A percentile compares a stretch with the other conserved stretches of the same genome.
phyloP scores from a whole-genome alignment of 2,797 vertebrate species.

The Limosa lapponica region DNA sequence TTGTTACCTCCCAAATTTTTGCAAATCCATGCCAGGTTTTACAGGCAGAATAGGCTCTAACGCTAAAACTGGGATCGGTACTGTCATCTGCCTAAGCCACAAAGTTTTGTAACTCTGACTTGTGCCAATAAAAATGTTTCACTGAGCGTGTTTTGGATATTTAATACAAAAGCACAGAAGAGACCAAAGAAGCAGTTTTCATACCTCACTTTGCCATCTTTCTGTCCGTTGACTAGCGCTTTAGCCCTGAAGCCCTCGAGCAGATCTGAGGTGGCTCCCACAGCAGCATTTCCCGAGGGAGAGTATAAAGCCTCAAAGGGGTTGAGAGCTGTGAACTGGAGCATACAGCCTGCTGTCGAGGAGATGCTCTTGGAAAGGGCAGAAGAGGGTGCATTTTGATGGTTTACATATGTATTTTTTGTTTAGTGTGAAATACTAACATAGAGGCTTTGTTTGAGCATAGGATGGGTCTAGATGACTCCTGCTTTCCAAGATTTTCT shows the following conservation, averaged over 20 bases:
- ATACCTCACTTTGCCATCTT: neutral
- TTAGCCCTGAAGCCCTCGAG: neutral
- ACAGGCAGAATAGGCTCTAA: neutral
- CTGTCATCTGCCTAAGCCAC: constrained; percentile 53
- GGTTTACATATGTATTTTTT: neutral
- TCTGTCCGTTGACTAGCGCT: neutral
- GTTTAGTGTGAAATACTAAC: neutral
- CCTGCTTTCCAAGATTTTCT: neutral
- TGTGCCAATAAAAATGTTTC: constrained; percentile 45
- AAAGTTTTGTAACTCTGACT: constrained; percentile 44
- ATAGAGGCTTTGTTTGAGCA: neutral
- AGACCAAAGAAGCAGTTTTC: neutral
- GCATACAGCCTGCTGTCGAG: neutral
- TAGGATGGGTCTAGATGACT: neutral
- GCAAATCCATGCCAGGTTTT: constrained; percentile 55
- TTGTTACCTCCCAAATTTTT: neutral
- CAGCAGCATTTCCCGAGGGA: neutral
- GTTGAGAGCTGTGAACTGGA: neutral
- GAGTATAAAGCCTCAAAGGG: neutral
- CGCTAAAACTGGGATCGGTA: neutral
- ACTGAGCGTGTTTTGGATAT: constrained; percentile 3
- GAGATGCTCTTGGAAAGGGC: neutral
- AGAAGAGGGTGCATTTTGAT: neutral
- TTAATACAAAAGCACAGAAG: neutral
- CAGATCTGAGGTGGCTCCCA: neutral